A percentile compares a stretch with the other conserved stretches of the same genome.
phyloP scores from a whole-genome alignment of 1,140 invertebrate species.

The Acromyrmex echinatior region DNA sequence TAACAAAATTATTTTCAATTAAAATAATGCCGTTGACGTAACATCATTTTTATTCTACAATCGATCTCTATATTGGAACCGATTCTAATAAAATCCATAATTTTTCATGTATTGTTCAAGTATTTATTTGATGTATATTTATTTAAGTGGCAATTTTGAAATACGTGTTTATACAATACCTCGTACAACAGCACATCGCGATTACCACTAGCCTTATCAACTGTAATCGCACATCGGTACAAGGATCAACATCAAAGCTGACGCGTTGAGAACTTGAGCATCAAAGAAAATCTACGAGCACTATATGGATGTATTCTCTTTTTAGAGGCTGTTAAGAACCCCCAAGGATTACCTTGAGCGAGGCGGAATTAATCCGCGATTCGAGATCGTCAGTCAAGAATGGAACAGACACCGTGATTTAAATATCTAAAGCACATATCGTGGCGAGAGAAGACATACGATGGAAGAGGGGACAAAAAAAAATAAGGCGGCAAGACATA shows the following conservation, averaged over 20 bases:
- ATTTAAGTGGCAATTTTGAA: background rate
- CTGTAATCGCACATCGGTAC: slow-evolving; percentile 48
- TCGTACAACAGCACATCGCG: background rate
- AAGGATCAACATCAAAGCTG: slow-evolving; percentile 51
- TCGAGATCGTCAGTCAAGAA: slow-evolving; percentile 59
- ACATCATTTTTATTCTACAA: too few species aligned
- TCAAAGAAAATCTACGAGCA: slow-evolving; percentile 45
- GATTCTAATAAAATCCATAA: background rate
- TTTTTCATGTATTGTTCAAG: background rate
- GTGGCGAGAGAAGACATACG: background rate
- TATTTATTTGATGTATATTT: background rate
- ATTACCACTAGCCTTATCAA: slow-evolving; percentile 46
- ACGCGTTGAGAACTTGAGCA: slow-evolving; percentile 47
- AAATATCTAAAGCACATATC: slow-evolving; percentile 63
- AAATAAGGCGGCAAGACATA: background rate
- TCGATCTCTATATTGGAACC: background rate
- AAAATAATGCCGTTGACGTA: too few species aligned
- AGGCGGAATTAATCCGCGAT: slow-evolving; percentile 54
- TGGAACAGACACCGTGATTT: slow-evolving; percentile 49
- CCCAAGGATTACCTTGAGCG: slow-evolving; percentile 51
- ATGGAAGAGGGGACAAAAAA: slow-evolving; percentile 35
- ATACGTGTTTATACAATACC: background rate
- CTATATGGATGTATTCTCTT: slow-evolving; percentile 37
- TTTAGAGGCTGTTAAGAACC: slow-evolving; percentile 37
- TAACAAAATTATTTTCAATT: too few species aligned